Percentiles rank a stretch among this genome's conserved stretches.
Evolutionary conservation across 2,888 invertebrate genomes (phyloP).

Genomic region (Tenthredo mesomela): DNA sequence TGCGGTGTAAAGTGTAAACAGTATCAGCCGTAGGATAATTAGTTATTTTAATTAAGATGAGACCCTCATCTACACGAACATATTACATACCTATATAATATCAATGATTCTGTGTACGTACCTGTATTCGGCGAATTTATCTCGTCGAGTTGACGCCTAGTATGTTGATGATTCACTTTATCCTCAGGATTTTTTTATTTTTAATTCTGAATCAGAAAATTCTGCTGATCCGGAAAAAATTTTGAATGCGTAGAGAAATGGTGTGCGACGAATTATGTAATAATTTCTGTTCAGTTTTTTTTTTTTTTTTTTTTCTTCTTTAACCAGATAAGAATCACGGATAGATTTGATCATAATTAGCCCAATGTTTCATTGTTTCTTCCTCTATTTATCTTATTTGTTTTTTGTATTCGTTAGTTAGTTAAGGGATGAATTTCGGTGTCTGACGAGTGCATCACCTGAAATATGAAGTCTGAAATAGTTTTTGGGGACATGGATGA

Average conservation of each 20-base stretch:
- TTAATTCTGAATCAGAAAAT: no score
- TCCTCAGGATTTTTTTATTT: no score
- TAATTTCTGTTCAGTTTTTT: neutral
- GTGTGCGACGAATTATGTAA: no score
- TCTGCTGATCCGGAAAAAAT: no score
- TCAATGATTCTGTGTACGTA: no score
- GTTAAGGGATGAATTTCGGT: neutral
- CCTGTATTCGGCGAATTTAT: no score
- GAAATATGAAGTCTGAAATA: neutral
- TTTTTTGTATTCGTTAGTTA: neutral
- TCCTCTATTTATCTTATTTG: neutral
- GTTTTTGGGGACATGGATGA: neutral
- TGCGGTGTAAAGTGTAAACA: conserved; percentile 16
- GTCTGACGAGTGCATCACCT: neutral
- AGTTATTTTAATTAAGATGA: no score
- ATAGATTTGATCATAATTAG: neutral
- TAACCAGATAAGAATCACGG: neutral
- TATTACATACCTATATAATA: no score
- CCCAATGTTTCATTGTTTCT: neutral
- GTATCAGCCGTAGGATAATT: conserved; percentile 16
- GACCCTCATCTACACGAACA: no score
- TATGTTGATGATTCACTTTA: no score
- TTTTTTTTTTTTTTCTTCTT: neutral
- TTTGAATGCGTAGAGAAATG: no score
- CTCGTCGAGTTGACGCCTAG: no score